Evolutionary conservation across 2,113 vertebrate genomes (phyloP).

Genomic region (Psephotus haematonotus): DNA sequence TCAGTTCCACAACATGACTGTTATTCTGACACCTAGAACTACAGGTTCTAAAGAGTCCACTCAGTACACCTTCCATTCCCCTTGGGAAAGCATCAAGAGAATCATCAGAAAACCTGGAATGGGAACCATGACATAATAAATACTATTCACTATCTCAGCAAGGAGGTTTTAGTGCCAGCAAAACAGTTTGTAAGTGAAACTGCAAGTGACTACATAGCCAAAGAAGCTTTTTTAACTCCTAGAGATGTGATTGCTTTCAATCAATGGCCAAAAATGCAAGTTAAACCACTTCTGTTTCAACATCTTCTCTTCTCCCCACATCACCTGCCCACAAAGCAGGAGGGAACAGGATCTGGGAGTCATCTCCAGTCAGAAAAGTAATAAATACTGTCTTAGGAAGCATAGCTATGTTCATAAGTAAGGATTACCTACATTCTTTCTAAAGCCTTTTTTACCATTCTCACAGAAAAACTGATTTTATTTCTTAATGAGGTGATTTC

Average conservation of each 20-base stretch:
- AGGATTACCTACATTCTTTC: not conserved
- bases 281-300: not conserved
- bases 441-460: not conserved
- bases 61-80: not conserved
- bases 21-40: not conserved
- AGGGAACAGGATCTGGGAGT: not conserved
- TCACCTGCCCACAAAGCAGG: not conserved
- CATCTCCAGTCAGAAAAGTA: not conserved
- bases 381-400: not conserved
- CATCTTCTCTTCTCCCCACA: not conserved
- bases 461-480: not conserved
- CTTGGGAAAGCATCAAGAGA: not conserved
- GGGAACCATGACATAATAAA: not conserved
- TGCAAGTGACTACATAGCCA: not conserved
- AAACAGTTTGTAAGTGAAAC: not conserved
- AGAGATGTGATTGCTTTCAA: not conserved
- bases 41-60: not conserved
- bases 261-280: not conserved
- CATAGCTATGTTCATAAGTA: not conserved
- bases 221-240: not conserved
- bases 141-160: not conserved
- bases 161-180: not conserved
- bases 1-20: not conserved
- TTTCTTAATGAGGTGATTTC: not conserved
- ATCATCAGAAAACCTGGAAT: not conserved